Percentiles rank a stretch among this genome's conserved stretches.
Evolutionary conservation across 1,140 invertebrate species (phyloP).

Genomic region (Ptiloglossa arizonensis): DNA sequence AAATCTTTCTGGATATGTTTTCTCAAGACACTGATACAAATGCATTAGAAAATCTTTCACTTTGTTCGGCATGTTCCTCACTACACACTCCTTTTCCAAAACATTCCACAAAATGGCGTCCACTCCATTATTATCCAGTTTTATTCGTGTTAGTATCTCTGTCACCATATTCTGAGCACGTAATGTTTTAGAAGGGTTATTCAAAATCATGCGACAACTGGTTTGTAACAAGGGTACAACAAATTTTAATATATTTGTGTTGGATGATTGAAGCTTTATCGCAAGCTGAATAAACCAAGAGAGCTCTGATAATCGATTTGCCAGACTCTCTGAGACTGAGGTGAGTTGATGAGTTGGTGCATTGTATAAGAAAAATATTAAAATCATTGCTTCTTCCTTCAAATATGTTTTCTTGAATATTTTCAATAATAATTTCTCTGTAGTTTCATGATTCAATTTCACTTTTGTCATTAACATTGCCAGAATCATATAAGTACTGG

Average conservation of each 20-base stretch:
- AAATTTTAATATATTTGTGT: conserved; percentile 82
- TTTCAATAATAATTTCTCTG: conserved; percentile 85
- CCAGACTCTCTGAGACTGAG: conserved; percentile 80
- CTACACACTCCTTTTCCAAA: conserved; percentile 56
- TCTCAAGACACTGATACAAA: conserved; percentile 83
- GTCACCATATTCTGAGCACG: conserved; percentile 72
- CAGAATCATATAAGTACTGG: conserved; percentile 89
- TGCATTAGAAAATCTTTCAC: conserved; percentile 67
- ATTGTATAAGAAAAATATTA: conserved; percentile 85
- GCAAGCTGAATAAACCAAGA: conserved; percentile 82
- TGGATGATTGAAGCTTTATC: conserved; percentile 79
- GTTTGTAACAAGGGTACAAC: conserved; percentile 81
- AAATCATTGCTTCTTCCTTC: conserved; percentile 82
- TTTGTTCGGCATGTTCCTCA: conserved; percentile 54
- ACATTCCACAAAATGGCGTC: conserved; percentile 73
- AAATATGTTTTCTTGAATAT: conserved; percentile 82
- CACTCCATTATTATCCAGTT: conserved; percentile 78
- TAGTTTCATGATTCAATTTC: conserved; percentile 83
- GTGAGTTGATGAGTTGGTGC: conserved; percentile 81
- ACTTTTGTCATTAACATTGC: conserved; percentile 86
- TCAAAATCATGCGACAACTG: conserved; percentile 61
- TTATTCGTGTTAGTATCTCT: conserved; percentile 82
- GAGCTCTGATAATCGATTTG: conserved; percentile 81
- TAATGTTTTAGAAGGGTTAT: conserved; percentile 32
- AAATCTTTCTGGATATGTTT: conserved; percentile 86